Percentiles rank a stretch among this genome's conserved stretches.
Conservation (phyloP, 2,797 vertebrate genomes). For the Silurus aristotelis region DNA sequence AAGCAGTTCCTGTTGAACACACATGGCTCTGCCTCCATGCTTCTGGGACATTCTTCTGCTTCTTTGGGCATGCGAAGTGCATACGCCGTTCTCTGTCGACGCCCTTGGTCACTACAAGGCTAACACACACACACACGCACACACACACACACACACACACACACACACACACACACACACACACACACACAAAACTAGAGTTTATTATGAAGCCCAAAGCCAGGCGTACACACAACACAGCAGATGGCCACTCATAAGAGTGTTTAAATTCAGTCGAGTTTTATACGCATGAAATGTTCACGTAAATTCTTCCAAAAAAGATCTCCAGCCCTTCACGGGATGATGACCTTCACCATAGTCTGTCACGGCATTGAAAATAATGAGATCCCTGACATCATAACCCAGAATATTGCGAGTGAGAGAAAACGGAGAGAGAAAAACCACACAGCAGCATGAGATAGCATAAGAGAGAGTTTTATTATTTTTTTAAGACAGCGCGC, state of each 20-base stretch:
- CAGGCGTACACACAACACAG: neutral
- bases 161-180: slow-evolving; percentile 1
- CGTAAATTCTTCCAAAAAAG: slow-evolving; percentile 46
- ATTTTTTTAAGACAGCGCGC: neutral
- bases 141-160: slow-evolving; percentile 31
- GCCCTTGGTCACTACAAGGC: slow-evolving; percentile 85
- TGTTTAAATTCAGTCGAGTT: neutral
- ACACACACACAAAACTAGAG: neutral
- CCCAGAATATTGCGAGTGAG: slow-evolving; percentile 14
- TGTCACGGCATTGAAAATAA: slow-evolving; percentile 43
- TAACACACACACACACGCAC: slow-evolving; percentile 40
- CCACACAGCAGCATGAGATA: neutral
- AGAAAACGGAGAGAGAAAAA: neutral
- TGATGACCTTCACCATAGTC: neutral
- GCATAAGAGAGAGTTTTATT: slow-evolving; percentile 6
- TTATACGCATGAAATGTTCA: neutral
- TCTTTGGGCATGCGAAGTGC: slow-evolving; percentile 81
- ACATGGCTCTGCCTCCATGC: slow-evolving; percentile 82
- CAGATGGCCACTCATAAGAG: slow-evolving; percentile 21
- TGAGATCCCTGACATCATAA: slow-evolving; percentile 37
- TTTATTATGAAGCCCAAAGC: neutral
- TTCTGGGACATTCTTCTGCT: slow-evolving; percentile 83
- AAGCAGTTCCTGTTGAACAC: slow-evolving; percentile 92
- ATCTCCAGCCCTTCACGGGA: neutral
- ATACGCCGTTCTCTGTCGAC: slow-evolving; percentile 80